Percentiles rank a stretch among this genome's conserved stretches.
phyloP scores from a whole-genome alignment of 1,140 invertebrate genomes.

The Aethina tumida region DNA sequence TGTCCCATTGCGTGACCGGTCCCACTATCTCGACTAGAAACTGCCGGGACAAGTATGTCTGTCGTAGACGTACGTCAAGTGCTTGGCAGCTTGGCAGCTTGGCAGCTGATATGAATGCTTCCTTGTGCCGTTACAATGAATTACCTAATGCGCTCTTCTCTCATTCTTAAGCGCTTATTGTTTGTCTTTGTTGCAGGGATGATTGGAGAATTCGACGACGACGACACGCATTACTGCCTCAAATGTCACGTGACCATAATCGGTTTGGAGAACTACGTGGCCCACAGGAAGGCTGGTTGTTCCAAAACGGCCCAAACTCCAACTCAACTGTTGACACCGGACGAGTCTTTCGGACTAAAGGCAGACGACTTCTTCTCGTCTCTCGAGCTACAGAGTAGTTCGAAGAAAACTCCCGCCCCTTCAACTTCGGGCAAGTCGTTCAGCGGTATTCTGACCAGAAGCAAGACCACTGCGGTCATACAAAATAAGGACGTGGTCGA shows the following conservation, averaged over 20 bases:
- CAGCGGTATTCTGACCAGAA: slow-evolving; percentile 36
- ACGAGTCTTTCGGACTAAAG: slow-evolving; percentile 46
- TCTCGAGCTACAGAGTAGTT: slow-evolving; percentile 69
- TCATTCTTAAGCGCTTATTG: too few species aligned
- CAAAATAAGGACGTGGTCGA: slow-evolving; percentile 29
- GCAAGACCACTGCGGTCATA: slow-evolving; percentile 36
- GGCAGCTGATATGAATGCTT: too few species aligned
- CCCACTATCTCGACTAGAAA: too few species aligned
- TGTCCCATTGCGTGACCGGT: too few species aligned
- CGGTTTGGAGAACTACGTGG: slow-evolving; percentile 68
- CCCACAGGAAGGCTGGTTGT: slow-evolving; percentile 62
- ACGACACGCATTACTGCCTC: slow-evolving; percentile 76
- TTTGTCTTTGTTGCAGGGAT: slow-evolving; percentile 18
- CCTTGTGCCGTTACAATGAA: too few species aligned
- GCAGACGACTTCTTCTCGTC: slow-evolving; percentile 80
- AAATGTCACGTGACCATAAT: slow-evolving; percentile 72
- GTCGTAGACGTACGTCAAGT: too few species aligned
- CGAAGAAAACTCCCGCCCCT: slow-evolving; percentile 39
- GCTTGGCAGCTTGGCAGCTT: too few species aligned
- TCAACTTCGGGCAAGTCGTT: slow-evolving; percentile 36
- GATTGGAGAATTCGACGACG: slow-evolving; percentile 51
- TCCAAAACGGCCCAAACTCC: slow-evolving; percentile 23
- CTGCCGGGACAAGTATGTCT: too few species aligned
- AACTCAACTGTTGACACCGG: slow-evolving; percentile 23
- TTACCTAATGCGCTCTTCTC: too few species aligned